A percentile compares a stretch with the other conserved stretches of the same genome.
phyloP scores from a whole-genome alignment of 2,797 vertebrate species.

The Avahi laniger region DNA sequence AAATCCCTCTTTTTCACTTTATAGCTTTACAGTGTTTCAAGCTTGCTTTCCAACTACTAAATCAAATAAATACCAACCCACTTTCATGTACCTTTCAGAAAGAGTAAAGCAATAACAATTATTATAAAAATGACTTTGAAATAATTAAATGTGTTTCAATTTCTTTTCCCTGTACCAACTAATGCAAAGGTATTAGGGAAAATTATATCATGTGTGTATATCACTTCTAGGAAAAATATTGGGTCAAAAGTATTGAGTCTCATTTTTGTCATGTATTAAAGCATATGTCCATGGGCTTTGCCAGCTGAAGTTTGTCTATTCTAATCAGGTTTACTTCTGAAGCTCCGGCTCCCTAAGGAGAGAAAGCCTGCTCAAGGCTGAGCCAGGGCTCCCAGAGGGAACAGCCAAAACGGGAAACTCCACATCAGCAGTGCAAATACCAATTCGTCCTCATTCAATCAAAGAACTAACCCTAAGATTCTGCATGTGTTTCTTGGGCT shows the following conservation, averaged over 20 bases:
- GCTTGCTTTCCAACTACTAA: background rate
- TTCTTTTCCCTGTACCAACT: background rate
- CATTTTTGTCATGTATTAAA: slow-evolving; percentile 39
- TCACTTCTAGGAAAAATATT: background rate
- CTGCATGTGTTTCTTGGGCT: background rate
- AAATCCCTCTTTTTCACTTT: background rate
- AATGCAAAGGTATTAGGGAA: background rate
- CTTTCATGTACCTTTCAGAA: background rate
- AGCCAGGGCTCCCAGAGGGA: background rate
- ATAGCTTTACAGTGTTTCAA: background rate
- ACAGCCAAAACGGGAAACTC: slow-evolving; percentile 39
- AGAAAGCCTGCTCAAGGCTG: background rate
- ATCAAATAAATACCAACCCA: background rate
- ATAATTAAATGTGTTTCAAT: background rate
- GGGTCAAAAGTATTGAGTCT: background rate
- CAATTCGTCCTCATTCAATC: slow-evolving; percentile 7
- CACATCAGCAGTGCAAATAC: slow-evolving; percentile 27
- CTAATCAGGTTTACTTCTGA: slow-evolving; percentile 40
- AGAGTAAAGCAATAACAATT: background rate
- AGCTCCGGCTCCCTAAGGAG: background rate
- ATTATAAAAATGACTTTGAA: background rate
- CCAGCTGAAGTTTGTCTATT: background rate
- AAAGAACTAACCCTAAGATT: background rate
- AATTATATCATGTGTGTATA: background rate
- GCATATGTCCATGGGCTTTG: background rate